phyloP scores from a whole-genome alignment of 2,888 invertebrate species.

The Fragum sueziense region DNA sequence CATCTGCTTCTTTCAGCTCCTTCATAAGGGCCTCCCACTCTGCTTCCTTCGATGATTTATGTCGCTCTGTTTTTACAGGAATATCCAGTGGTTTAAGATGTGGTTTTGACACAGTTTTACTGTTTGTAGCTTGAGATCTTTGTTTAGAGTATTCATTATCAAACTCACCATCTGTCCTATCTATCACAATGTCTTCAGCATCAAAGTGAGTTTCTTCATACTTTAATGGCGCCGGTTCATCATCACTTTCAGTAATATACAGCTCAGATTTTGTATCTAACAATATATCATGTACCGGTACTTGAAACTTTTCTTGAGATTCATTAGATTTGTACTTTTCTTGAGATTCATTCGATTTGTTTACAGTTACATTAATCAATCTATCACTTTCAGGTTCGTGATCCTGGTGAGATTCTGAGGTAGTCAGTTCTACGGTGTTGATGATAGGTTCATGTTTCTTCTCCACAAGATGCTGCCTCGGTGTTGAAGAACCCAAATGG shows the following conservation, averaged over 20 bases:
- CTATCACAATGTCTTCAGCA: conserved; percentile 5
- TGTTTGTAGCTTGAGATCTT: conserved; percentile 11
- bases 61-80: conserved; percentile 33
- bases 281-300: not conserved
- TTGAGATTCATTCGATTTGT: conserved; percentile 8
- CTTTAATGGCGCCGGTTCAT: not conserved
- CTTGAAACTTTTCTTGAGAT: not conserved
- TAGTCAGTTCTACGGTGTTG: conserved; percentile 3
- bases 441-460: not conserved
- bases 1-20: conserved; percentile 55
- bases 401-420: conserved; percentile 6
- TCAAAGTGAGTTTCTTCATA: conserved; percentile 22
- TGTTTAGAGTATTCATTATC: not conserved
- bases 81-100: conserved; percentile 53
- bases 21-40: conserved; percentile 57
- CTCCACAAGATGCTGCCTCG: conserved; percentile 6
- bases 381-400: not conserved
- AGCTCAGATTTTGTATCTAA: not conserved
- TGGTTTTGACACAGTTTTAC: conserved; percentile 26
- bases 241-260: not conserved
- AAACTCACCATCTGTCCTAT: too few species aligned
- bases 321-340: not conserved
- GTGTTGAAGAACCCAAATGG: conserved; percentile 36
- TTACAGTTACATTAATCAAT: not conserved
- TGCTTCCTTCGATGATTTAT: conserved; percentile 47